Evolutionary conservation across 2,888 invertebrate genomes (phyloP).

Genomic region (Liodrosophila aerea): DNA sequence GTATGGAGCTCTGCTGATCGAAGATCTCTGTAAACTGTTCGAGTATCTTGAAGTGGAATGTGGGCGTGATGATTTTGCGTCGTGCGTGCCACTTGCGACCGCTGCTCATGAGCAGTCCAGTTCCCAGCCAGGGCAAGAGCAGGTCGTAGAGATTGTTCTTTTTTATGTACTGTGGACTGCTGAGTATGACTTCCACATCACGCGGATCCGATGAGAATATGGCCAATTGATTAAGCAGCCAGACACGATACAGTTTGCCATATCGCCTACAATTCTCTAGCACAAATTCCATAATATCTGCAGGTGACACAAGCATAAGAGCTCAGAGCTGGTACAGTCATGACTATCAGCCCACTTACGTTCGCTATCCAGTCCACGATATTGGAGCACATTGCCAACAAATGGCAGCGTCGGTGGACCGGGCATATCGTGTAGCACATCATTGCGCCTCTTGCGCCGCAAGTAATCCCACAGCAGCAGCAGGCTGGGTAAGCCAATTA

Average conservation of each 20-base stretch:
- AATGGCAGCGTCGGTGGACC: slow-evolving; percentile 69
- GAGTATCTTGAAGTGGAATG: slow-evolving; percentile 90
- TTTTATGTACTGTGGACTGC: slow-evolving; percentile 74
- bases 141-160: slow-evolving; percentile 73
- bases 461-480: slow-evolving; percentile 67
- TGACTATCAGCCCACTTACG: slow-evolving; percentile 50
- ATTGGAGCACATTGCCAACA: slow-evolving; percentile 68
- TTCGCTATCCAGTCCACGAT: slow-evolving; percentile 67
- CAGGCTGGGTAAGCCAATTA: slow-evolving; percentile 47
- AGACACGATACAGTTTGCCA: slow-evolving; percentile 82
- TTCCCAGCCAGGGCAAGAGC: slow-evolving; percentile 77
- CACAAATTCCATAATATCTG: slow-evolving; percentile 71
- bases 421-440: slow-evolving; percentile 61
- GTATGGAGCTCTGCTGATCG: slow-evolving; percentile 85
- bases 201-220: slow-evolving; percentile 82
- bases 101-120: slow-evolving; percentile 77
- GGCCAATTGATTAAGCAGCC: slow-evolving; percentile 82
- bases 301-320: slow-evolving; percentile 12
- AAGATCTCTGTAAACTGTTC: slow-evolving; percentile 89
- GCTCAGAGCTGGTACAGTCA: background rate
- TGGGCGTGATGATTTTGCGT: slow-evolving; percentile 87
- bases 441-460: slow-evolving; percentile 64
- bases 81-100: slow-evolving; percentile 86
- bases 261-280: slow-evolving; percentile 75
- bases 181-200: slow-evolving; percentile 82